Evolutionary conservation across 2,888 invertebrate species (phyloP), one percentile per base, ranked within the genome.

Genomic region (Diaprepes abbreviatus): DNA sequence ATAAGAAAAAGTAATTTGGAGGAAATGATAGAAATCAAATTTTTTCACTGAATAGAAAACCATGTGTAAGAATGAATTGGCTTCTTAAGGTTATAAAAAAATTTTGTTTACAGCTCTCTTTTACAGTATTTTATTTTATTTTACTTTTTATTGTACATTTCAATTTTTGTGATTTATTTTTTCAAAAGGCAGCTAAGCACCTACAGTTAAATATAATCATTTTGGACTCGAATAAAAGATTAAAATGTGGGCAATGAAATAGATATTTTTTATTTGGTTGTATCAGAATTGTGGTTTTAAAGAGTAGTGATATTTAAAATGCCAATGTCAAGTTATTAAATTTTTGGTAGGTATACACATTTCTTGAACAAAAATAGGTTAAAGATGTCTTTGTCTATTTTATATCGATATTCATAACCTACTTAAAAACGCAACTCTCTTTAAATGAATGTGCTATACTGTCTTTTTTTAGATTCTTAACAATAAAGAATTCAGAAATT

Each of bases 41-140:
- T n/a, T n/a, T n/a, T n/a, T n/a, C n/a, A n/a, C n/a, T n/a, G n/a
- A n/a, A n/a, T n/a, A n/a, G n/a, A n/a, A n/a, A n/a, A n/a, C n/a
- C n/a, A n/a, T n/a, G n/a, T n/a, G n/a, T n/a, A n/a, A n/a, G n/a
- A n/a, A n/a, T n/a, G n/a, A n/a, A n/a, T n/a, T n/a, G n/a, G n/a
- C n/a, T n/a, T 12, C 12, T 36, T 36, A 12, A 9, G 5, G 24
- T 24, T n/a, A 24, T 5, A 3, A 24, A 5, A 24, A 24, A 24
- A 24, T 24, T 24, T 24, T 38, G 50, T 50, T 21, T 31, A 9
- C 7, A n/a, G 36, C 38, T 36, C 19, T 55, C 14, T 38, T 5
- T 14, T 19, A 24, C 48, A 62, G 62, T 62, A 62, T 59, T 59
- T 38, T 19, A 59, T 14, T 35, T 9, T 10, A 31, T 59, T 45